A percentile compares a stretch with the other conserved stretches of the same genome.
Conservation (phyloP, 2,888 invertebrate genomes). For the Pristionchus entomophagus region DNA sequence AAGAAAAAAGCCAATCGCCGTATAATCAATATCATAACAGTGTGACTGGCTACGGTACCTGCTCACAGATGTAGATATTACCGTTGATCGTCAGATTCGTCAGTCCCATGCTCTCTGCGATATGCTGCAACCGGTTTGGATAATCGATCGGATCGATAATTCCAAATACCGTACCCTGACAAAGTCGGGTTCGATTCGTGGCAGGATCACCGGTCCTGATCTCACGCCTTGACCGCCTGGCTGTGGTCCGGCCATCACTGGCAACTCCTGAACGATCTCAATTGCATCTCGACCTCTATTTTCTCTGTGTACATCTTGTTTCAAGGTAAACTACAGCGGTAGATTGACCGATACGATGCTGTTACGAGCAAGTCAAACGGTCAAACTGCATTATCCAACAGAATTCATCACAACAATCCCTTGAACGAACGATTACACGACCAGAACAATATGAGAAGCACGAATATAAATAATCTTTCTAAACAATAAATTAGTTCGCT, state of each 20-base stretch:
- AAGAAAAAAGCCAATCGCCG: background rate
- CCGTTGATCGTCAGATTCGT: conserved; percentile 52
- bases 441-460: conserved; percentile 20
- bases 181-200: conserved; percentile 44
- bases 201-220: conserved; percentile 35
- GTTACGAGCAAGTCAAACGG: background rate
- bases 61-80: conserved; percentile 49
- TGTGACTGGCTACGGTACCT: conserved; percentile 34
- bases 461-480: conserved; percentile 19
- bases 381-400: conserved; percentile 28
- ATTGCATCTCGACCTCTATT: background rate
- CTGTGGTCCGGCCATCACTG: conserved; percentile 14
- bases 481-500: conserved; percentile 33
- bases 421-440: conserved; percentile 30
- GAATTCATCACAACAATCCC: conserved; percentile 38
- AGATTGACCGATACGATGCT: background rate
- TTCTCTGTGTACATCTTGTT: background rate
- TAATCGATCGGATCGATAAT: background rate
- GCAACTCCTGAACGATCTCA: background rate
- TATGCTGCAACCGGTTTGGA: conserved; percentile 48
- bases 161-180: conserved; percentile 32
- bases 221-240: background rate
- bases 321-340: background rate
- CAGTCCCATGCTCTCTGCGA: conserved; percentile 56
- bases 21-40: background rate